Conservation (phyloP, 2,888 invertebrate species). For the Mesorhabditis sp. region DNA sequence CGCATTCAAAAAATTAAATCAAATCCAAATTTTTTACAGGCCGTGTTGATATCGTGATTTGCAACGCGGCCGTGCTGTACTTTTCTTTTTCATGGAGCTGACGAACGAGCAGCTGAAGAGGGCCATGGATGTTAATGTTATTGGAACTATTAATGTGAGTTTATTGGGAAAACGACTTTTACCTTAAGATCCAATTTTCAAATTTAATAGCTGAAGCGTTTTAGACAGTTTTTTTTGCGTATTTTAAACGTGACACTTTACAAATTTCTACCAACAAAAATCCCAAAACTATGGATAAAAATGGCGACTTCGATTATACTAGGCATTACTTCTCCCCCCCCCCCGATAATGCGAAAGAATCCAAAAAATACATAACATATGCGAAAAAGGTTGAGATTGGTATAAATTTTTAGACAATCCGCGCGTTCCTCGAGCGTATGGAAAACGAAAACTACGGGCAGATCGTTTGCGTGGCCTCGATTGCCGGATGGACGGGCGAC, state of each 20-base stretch:
- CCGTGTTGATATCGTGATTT: constrained; percentile 47
- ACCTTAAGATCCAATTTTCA: not conserved
- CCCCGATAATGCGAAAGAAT: no score
- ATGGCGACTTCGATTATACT: no score
- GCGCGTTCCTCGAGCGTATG: constrained; percentile 52
- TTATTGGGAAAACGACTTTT: not conserved
- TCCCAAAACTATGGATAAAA: not conserved
- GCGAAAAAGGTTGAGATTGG: no score
- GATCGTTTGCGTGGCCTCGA: constrained; percentile 52
- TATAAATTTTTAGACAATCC: constrained; percentile 47
- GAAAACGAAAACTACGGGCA: constrained; percentile 48
- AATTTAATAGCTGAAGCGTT: not conserved
- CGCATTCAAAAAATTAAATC: no score
- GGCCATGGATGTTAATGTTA: constrained; percentile 52
- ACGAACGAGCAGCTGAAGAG: constrained; percentile 37
- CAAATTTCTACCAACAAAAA: no score
- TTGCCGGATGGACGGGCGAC: constrained; percentile 54
- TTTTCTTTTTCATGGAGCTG: constrained; percentile 49
- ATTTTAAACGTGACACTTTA: not conserved
- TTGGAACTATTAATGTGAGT: constrained; percentile 53
- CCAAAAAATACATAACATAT: no score
- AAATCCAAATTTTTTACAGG: constrained; percentile 24
- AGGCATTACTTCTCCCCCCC: no score
- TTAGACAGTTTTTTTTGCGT: not conserved
- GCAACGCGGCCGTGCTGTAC: constrained; percentile 53